A percentile compares a stretch with the other conserved stretches of the same genome.
These are phyloP conservation scores for Vicugna pacos DNA, from an alignment of 2,113 vertebrate genomes.

Conservation along the genomic window DNA sequence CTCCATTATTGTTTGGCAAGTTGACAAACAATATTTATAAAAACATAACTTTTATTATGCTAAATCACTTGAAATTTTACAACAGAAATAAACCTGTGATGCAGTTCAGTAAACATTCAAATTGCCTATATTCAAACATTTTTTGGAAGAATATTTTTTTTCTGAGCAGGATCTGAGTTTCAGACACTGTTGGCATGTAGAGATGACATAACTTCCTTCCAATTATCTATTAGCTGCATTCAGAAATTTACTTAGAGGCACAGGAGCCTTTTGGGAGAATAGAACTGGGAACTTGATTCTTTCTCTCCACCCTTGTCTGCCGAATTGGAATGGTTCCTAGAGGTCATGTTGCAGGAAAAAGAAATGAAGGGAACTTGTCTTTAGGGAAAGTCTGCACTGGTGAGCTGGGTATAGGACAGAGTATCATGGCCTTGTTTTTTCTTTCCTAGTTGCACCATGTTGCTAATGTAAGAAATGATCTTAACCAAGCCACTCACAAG, in stretches of 20 bases:
- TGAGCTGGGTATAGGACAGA: background rate
- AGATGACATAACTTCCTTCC: conserved; percentile 15
- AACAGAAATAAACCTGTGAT: background rate
- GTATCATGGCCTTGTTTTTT: background rate
- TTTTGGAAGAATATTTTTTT: background rate
- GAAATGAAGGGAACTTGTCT: background rate
- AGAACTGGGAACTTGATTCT: background rate
- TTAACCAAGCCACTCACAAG: background rate
- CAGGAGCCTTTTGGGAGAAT: background rate
- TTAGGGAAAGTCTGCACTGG: background rate
- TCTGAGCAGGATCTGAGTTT: conserved; percentile 16
- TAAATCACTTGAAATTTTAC: conserved; percentile 56
- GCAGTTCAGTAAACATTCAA: background rate
- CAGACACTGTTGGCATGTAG: background rate
- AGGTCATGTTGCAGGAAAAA: conserved; percentile 36
- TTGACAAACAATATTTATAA: conserved; percentile 39
- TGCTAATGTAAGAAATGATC: background rate
- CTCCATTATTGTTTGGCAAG: conserved; percentile 46
- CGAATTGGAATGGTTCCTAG: background rate
- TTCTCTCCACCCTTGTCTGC: background rate
- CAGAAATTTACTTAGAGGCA: conserved; percentile 22
- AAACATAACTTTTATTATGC: conserved; percentile 59
- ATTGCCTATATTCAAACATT: conserved; percentile 12
- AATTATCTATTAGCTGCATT: background rate
- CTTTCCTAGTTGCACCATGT: background rate